Evolutionary conservation across 1,140 invertebrate species (phyloP), one percentile per base, ranked within the genome.

Genomic region (Drosophila paulistorum): DNA sequence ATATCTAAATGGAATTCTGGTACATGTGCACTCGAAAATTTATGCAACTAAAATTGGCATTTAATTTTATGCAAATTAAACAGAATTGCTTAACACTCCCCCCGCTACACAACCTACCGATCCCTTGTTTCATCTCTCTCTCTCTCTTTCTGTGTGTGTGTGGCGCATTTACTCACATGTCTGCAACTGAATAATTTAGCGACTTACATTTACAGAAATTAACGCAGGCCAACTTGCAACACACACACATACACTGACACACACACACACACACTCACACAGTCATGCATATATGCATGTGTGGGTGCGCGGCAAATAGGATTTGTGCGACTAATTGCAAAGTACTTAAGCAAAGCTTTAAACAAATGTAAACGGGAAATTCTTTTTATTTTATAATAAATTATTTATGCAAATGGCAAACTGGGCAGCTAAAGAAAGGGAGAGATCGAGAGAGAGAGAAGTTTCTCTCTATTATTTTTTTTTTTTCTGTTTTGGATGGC

Each of bases 291-390:
- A 30, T 14, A 37, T 41, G 20, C 39, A 14, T 65, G 60, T 77
- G 62, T 57, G 58, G 33, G 81, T 78, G 63, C 66, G 48, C 70
- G 68, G 68, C 79, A 90, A 90, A 90, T 71, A 68, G 87, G 87
- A 90, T 90, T 90, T 90, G 81, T 42, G 80, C 81, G 81, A 90
- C 87, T 90, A 90, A 90, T 90, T 90, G 87, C 83, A 90, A 90
- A 90, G 87, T 90, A 74, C 87, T 90, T 90, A 87, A 90, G 87
- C 81, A 90, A 84, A 79, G 83, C 80, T 89, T 81, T 69, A 87
- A 90, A 90, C 81, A 84, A 90, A 87, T 89, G 81, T 72, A 84
- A 84, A 78, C 87, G 80, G 73, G 81, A 77, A 77, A 84, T 51
- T 48, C 14, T 48, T 17, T 48, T 9, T 51, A 74, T 75, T 84